These are phyloP conservation scores for Sinotaia quadrata DNA, from an alignment of 2,888 invertebrate species.

Conservation along the genomic window DNA sequence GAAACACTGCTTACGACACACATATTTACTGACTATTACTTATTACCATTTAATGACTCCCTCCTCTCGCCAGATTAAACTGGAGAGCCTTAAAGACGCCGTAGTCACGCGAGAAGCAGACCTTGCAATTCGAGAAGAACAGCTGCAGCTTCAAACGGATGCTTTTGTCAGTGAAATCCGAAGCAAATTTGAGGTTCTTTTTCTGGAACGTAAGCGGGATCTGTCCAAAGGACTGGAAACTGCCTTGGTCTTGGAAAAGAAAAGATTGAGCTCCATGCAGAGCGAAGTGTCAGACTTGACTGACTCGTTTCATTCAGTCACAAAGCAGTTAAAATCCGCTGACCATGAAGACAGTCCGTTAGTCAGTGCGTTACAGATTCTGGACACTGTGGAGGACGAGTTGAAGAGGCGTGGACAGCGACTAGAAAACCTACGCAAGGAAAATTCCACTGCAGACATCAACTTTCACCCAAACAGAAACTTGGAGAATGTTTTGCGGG, in stretches of 20 bases:
- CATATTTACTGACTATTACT: too few relatives aligned
- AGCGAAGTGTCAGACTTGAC: slow-evolving; percentile 5
- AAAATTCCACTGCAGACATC: not conserved
- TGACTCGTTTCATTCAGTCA: not conserved
- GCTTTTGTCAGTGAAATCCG: slow-evolving; percentile 7
- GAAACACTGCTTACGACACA: too few relatives aligned
- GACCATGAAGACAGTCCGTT: not conserved
- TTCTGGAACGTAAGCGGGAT: slow-evolving; percentile 22
- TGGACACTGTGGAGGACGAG: slow-evolving; percentile 17
- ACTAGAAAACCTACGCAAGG: slow-evolving; percentile 18
- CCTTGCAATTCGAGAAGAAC: slow-evolving; percentile 1
- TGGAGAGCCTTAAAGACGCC: slow-evolving; percentile 17
- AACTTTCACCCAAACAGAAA: slow-evolving; percentile 2
- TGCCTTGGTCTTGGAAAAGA: slow-evolving; percentile 6
- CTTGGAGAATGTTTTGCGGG: slow-evolving; percentile 7
- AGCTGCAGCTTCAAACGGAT: slow-evolving; percentile 10
- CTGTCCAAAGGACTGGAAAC: slow-evolving; percentile 5
- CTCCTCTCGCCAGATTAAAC: slow-evolving; percentile 16
- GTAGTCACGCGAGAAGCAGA: slow-evolving; percentile 2
- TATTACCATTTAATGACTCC: too few relatives aligned
- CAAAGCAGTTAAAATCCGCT: not conserved
- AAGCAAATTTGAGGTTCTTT: slow-evolving; percentile 14
- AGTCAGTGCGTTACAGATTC: slow-evolving; percentile 5
- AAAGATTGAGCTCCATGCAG: not conserved
- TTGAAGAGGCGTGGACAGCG: slow-evolving; percentile 8